Evolutionary conservation across 1,140 invertebrate species (phyloP).

Genomic region (Pseudachorutes palmiensis): DNA sequence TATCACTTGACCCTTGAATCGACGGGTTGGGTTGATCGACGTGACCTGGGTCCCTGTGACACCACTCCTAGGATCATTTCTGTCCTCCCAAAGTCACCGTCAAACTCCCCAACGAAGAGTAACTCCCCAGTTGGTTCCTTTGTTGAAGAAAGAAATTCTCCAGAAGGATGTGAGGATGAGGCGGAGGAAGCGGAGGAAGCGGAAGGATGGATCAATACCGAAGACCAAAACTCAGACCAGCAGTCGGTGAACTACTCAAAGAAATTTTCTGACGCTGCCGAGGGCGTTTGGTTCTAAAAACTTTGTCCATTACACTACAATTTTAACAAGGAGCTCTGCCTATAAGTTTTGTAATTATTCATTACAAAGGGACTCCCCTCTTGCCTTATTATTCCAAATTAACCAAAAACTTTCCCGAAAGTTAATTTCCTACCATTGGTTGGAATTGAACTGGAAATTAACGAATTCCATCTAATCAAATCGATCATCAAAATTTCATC

Average conservation of each 20-base stretch:
- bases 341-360: no score
- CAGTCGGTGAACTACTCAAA: neutral
- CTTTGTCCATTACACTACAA: no score
- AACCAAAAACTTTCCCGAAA: no score
- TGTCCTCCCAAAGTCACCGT: conserved; percentile 28
- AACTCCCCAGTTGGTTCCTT: conserved; percentile 27
- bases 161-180: conserved; percentile 34
- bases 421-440: no score
- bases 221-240: neutral
- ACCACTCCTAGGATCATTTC: conserved; percentile 33
- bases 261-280: conserved; percentile 32
- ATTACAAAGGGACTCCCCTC: no score
- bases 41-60: conserved; percentile 10
- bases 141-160: conserved; percentile 33
- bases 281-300: conserved; percentile 37
- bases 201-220: conserved; percentile 15
- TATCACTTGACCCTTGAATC: conserved; percentile 8
- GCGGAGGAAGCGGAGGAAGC: neutral
- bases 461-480: no score
- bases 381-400: no score
- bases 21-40: conserved; percentile 17
- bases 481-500: no score
- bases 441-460: no score
- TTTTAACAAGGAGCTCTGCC: no score
- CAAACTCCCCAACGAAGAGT: conserved; percentile 28